phyloP scores from a whole-genome alignment of 2,797 vertebrate genomes.

The Eurystomus glaucurus region DNA sequence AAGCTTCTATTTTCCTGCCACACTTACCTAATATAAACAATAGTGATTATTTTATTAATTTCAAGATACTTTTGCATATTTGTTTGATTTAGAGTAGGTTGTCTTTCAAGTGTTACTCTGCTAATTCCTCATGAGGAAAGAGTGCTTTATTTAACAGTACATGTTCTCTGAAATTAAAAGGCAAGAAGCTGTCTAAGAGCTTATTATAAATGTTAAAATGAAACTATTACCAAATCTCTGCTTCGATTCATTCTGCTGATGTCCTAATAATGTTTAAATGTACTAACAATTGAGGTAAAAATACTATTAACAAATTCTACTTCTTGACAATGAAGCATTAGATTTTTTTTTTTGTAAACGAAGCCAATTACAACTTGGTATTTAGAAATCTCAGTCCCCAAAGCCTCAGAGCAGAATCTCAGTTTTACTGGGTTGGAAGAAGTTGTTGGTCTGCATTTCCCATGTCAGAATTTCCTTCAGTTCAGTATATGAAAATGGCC shows the following conservation, averaged over 20 bases:
- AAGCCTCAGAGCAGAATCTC: background rate
- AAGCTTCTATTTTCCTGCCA: background rate
- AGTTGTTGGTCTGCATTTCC: background rate
- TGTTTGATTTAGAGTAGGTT: background rate
- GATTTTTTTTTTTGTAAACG: background rate
- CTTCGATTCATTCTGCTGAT: background rate
- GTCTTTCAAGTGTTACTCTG: background rate
- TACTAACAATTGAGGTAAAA: background rate
- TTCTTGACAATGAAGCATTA: background rate
- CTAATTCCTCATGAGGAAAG: background rate
- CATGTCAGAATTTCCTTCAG: background rate
- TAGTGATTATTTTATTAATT: background rate
- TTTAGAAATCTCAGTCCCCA: background rate
- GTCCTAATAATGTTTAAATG: background rate
- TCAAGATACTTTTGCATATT: background rate
- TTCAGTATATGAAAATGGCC: background rate
- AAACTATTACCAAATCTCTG: background rate
- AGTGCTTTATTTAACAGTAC: background rate
- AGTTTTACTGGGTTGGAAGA: background rate
- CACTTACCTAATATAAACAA: background rate
- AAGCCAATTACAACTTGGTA: background rate
- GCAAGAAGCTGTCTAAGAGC: background rate
- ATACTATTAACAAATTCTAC: background rate
- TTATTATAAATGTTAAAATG: background rate
- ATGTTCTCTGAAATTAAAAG: background rate